phyloP scores from a whole-genome alignment of 2,888 invertebrate genomes.

The Julus scanicus region DNA sequence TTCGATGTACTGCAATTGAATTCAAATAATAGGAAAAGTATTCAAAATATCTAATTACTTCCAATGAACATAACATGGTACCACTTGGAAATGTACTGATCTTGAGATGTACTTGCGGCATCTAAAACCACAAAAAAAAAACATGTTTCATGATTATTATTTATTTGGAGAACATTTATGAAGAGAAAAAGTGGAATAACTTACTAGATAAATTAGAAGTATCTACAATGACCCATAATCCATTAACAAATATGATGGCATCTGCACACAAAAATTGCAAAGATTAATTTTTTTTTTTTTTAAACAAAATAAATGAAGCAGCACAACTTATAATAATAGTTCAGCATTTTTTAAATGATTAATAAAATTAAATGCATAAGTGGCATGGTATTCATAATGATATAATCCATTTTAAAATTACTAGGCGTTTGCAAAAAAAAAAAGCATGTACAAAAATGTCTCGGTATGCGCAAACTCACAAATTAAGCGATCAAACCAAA shows the following conservation, averaged over 20 bases:
- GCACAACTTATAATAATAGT: too few relatives aligned
- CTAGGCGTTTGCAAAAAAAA: too few relatives aligned
- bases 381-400: too few relatives aligned
- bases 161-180: too few relatives aligned
- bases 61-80: slow-evolving; percentile 52
- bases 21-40: too few relatives aligned
- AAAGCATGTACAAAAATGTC: too few relatives aligned
- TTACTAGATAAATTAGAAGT: slow-evolving; percentile 67
- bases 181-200: neutral
- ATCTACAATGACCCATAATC: slow-evolving; percentile 78
- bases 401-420: too few relatives aligned
- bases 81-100: slow-evolving; percentile 47
- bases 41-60: slow-evolving; percentile 6
- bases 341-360: too few relatives aligned
- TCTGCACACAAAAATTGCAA: slow-evolving; percentile 69
- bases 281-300: neutral
- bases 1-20: too few relatives aligned
- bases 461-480: slow-evolving; percentile 54
- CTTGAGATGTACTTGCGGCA: neutral
- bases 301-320: too few relatives aligned
- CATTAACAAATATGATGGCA: slow-evolving; percentile 78
- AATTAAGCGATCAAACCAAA: slow-evolving; percentile 69
- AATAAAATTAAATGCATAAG: too few relatives aligned
- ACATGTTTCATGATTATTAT: neutral
- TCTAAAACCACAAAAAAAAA: neutral